Evolutionary conservation across 1,140 invertebrate genomes (phyloP), one percentile per base, ranked within the genome.

Genomic region (Stenopsyche tienmushanensis): DNA sequence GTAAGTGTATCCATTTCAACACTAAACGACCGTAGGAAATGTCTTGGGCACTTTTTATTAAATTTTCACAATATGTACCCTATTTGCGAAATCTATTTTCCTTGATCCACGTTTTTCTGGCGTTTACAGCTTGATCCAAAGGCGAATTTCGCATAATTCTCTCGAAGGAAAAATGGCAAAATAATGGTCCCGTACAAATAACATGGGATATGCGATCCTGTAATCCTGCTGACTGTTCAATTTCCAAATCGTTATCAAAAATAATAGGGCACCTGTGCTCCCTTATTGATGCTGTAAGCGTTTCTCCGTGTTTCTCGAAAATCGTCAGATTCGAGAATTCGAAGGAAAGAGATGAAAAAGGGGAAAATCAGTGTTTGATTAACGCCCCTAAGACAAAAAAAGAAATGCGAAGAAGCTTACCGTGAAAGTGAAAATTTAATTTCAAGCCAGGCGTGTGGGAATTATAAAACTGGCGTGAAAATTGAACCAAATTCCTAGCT

Each of bases 251-350:
- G 44, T 47, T 47, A 47, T 18, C 44, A 47, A 47, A 47, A 47
- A 47, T 47, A 47, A 47, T 47, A 47, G 44, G 44, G 44, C 44
- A 47, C 44, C 44, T 15, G 44, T 47, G 44, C 44, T 47, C 18
- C 44, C 10, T 18, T 47, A 47, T 47, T 47, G 44, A 47, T 20
- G 44, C 44, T 15, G 8, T 47, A 47, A 47, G 44, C 44, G 18
- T 15, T 47, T 47, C 18, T 47, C 44, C 44, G 44, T 20, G 44
- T 13, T 34, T 13, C 29, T 47, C 18, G 8, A 47, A 7, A 15
- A 47, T 8, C 34, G 34, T 39, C 34, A 39, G 34, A 39, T 39
- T 39, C 7, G n/a, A 39, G 34, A 39, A n/a, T n/a, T n/a, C 34
- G 34, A 39, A 39, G 34, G 34, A 8, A n/a, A 7, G 34, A 39